phyloP scores from a whole-genome alignment of 2,113 vertebrate species.

The Sakesphorus luctuosus region DNA sequence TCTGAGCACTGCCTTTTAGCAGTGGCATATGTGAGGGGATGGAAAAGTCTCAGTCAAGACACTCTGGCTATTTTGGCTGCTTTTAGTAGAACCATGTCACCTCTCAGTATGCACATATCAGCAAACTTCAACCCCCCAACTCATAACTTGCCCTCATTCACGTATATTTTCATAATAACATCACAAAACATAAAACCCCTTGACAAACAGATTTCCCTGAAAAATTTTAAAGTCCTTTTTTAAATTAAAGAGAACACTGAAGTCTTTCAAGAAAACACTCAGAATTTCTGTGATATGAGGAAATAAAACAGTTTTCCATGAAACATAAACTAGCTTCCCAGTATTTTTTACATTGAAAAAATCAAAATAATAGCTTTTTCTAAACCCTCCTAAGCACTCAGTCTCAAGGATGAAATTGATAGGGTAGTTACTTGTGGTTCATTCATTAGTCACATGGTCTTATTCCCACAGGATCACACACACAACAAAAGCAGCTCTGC shows the following conservation, averaged over 20 bases:
- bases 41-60: background rate
- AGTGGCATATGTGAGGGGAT: background rate
- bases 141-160: background rate
- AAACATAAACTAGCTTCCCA: background rate
- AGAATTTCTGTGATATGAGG: background rate
- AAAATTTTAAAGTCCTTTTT: background rate
- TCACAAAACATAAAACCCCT: background rate
- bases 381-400: background rate
- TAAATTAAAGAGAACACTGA: background rate
- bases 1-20: background rate
- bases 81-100: background rate
- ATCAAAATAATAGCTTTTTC: background rate
- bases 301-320: background rate
- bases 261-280: background rate
- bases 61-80: background rate
- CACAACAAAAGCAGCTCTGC: background rate
- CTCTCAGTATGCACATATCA: background rate
- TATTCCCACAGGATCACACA: background rate
- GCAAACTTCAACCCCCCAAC: background rate
- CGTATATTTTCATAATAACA: background rate
- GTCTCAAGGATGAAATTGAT: background rate
- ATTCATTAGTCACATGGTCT: background rate
- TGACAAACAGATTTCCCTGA: background rate
- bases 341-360: background rate
- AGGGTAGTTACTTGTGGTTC: background rate